Percentiles rank a stretch among this genome's conserved stretches.
phyloP scores from a whole-genome alignment of 1,140 invertebrate species.

The Drosophila saltans region DNA sequence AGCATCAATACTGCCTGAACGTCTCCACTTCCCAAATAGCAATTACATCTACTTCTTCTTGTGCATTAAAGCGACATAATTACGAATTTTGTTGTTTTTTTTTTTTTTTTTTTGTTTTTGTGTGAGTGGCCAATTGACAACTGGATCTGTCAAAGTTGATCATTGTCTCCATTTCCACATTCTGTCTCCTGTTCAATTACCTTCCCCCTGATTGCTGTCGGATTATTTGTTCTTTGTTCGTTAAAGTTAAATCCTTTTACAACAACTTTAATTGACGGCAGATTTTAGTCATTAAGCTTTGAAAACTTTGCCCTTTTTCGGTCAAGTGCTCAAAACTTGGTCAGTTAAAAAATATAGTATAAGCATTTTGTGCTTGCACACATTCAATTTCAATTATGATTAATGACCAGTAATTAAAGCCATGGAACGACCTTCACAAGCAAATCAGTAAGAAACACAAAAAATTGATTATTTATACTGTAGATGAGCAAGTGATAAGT shows the following conservation, averaged over 20 bases:
- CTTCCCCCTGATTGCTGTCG: background rate
- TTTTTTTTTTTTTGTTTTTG: background rate
- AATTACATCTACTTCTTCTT: conserved; percentile 55
- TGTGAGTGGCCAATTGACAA: conserved; percentile 21
- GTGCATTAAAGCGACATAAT: conserved; percentile 79
- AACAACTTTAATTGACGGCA: conserved; percentile 34
- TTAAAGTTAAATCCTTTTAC: conserved; percentile 44
- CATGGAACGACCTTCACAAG: conserved; percentile 41
- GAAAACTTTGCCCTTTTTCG: conserved; percentile 37
- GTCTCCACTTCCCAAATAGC: conserved; percentile 36
- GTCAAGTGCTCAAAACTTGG: conserved; percentile 20
- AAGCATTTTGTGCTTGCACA: conserved; percentile 20
- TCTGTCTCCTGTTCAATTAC: conserved; percentile 5
- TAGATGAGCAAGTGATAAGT: conserved; percentile 32
- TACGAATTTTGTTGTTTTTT: conserved; percentile 41
- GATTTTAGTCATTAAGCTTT: conserved; percentile 44
- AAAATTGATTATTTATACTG: conserved; percentile 32
- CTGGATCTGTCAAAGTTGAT: conserved; percentile 36
- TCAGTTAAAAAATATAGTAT: conserved; percentile 34
- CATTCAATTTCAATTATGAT: conserved; percentile 63
- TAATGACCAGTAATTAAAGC: conserved; percentile 66
- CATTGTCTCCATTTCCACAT: conserved; percentile 23
- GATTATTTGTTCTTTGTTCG: conserved; percentile 1
- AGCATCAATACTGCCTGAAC: conserved; percentile 17
- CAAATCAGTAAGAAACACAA: background rate